phyloP scores from a whole-genome alignment of 2,113 vertebrate species.

The Balaenoptera acutorostrata region DNA sequence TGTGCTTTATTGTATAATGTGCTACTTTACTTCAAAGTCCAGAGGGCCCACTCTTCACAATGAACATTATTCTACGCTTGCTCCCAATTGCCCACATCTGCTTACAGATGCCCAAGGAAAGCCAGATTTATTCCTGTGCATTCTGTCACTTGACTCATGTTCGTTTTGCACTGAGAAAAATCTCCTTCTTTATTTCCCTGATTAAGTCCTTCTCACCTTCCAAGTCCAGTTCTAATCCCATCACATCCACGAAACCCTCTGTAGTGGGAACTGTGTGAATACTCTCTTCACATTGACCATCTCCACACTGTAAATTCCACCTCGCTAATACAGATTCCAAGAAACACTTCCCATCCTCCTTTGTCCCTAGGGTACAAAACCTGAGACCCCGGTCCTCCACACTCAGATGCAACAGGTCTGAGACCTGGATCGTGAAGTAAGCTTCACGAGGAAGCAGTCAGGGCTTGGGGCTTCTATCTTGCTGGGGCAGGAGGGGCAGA shows the following conservation, averaged over 20 bases:
- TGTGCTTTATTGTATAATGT: background rate
- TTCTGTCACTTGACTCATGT: background rate
- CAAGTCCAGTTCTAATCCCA: background rate
- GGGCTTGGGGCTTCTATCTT: background rate
- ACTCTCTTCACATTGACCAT: background rate
- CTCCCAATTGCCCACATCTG: background rate
- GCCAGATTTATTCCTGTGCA: background rate
- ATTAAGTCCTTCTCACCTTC: background rate
- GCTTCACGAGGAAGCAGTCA: background rate
- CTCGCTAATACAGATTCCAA: background rate
- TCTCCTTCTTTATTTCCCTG: background rate
- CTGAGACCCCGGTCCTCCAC: background rate
- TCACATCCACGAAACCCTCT: background rate
- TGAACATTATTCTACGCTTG: background rate
- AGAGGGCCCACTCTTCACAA: background rate
- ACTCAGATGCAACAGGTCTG: background rate
- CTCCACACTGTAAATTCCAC: background rate
- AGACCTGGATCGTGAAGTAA: background rate
- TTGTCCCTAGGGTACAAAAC: background rate
- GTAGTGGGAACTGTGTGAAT: background rate
- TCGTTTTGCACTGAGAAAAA: background rate
- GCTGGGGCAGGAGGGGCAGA: background rate
- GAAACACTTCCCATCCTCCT: background rate
- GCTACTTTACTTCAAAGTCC: background rate
- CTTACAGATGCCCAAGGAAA: background rate